phyloP scores from a whole-genome alignment of 2,113 vertebrate genomes.

The Oryctolagus cuniculus region DNA sequence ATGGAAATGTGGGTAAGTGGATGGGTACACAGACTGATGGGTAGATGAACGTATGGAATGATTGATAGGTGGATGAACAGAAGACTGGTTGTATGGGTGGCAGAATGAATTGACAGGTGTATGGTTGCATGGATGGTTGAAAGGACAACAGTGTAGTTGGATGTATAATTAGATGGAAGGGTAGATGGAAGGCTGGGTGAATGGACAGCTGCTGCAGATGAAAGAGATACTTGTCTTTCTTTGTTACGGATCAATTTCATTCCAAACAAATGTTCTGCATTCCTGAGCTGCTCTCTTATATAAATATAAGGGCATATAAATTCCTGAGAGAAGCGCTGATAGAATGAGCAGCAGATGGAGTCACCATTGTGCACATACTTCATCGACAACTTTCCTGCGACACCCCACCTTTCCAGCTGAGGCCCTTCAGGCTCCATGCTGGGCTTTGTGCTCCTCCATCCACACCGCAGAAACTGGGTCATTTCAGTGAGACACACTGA shows the following conservation, averaged over 20 bases:
- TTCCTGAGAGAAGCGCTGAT: background rate
- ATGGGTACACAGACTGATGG: background rate
- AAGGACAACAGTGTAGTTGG: background rate
- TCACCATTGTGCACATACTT: too few relatives aligned
- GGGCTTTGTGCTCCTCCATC: too few relatives aligned
- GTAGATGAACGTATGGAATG: background rate
- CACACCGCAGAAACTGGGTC: background rate
- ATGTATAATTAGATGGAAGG: background rate
- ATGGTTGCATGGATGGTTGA: background rate
- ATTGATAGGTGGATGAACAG: background rate
- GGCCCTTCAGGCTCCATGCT: background rate
- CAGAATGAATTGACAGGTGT: background rate
- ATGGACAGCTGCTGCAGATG: background rate
- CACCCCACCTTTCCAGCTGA: too few relatives aligned
- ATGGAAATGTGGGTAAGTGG: background rate
- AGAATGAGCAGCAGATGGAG: background rate
- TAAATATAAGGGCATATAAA: background rate
- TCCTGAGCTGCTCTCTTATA: background rate
- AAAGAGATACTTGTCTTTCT: background rate
- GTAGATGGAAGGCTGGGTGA: background rate
- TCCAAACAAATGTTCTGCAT: background rate
- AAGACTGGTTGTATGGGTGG: too few relatives aligned
- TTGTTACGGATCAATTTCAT: background rate
- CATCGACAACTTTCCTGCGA: too few relatives aligned
- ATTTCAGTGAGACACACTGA: too few relatives aligned